phyloP scores from a whole-genome alignment of 2,797 vertebrate genomes.

The Vespertilio murinus region DNA sequence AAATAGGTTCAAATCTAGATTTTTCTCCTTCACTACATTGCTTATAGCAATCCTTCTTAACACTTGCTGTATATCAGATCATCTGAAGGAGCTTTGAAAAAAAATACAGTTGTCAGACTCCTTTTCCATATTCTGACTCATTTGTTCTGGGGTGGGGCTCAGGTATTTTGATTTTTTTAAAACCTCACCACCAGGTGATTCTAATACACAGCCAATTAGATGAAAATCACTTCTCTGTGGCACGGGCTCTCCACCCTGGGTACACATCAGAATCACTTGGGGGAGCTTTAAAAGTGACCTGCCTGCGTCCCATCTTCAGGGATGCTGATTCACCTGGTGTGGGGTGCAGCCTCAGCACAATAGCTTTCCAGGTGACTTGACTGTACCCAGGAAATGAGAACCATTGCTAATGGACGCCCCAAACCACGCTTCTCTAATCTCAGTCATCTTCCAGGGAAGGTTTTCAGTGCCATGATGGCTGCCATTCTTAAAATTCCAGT shows the following conservation, averaged over 20 bases:
- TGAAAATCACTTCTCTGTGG: background rate
- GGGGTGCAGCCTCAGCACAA: background rate
- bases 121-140: constrained; percentile 4
- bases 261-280: background rate
- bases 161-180: background rate
- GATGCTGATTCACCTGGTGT: background rate
- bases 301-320: background rate
- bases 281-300: background rate
- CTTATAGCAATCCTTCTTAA: background rate
- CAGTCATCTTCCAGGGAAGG: background rate
- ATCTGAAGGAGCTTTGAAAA: background rate
- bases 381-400: background rate
- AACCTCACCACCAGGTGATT: background rate
- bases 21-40: background rate
- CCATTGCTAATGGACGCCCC: background rate
- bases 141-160: background rate
- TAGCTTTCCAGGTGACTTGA: background rate
- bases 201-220: background rate
- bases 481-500: background rate
- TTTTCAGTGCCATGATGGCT: background rate
- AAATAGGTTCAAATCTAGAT: background rate
- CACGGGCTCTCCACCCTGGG: background rate
- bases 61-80: background rate
- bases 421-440: background rate
- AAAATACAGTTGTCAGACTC: background rate